Conservation (phyloP, 2,113 vertebrate genomes). For the Phaethon lepturus region DNA sequence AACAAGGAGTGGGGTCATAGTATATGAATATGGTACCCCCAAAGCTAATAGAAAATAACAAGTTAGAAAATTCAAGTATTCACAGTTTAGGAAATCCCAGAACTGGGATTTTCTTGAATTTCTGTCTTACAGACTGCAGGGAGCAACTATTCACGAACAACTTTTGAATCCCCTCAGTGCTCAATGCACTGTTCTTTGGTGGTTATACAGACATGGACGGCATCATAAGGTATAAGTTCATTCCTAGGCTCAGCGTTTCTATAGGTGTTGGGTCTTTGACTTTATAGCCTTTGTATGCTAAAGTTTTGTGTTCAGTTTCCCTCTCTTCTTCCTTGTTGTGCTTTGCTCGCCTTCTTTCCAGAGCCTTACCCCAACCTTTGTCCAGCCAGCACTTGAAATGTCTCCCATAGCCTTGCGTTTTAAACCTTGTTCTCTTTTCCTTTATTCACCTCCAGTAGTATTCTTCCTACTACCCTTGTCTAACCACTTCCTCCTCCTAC, state of each 20-base stretch:
- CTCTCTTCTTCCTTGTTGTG: not conserved
- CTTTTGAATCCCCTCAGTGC: not conserved
- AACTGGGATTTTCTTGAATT: not conserved
- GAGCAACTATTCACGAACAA: not conserved
- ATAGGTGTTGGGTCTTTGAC: not conserved
- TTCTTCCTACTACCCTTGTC: not conserved
- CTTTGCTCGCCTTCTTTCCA: not conserved
- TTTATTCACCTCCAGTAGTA: not conserved
- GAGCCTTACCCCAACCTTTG: not conserved
- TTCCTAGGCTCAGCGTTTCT: not conserved
- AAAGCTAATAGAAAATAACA: not conserved
- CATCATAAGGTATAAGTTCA: not conserved
- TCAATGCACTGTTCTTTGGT: not conserved
- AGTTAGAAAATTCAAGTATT: not conserved
- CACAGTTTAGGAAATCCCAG: not conserved
- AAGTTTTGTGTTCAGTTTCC: not conserved
- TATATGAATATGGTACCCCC: not conserved
- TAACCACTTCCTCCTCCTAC: not conserved
- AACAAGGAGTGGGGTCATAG: not conserved
- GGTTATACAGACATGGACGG: not conserved
- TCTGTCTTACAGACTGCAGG: not conserved
- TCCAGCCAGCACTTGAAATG: not conserved
- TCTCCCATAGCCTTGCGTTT: rapidly evolving
- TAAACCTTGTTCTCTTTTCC: not conserved
- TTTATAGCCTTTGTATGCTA: not conserved